phyloP scores from a whole-genome alignment of 2,113 vertebrate genomes.

The Gymnogyps californianus region DNA sequence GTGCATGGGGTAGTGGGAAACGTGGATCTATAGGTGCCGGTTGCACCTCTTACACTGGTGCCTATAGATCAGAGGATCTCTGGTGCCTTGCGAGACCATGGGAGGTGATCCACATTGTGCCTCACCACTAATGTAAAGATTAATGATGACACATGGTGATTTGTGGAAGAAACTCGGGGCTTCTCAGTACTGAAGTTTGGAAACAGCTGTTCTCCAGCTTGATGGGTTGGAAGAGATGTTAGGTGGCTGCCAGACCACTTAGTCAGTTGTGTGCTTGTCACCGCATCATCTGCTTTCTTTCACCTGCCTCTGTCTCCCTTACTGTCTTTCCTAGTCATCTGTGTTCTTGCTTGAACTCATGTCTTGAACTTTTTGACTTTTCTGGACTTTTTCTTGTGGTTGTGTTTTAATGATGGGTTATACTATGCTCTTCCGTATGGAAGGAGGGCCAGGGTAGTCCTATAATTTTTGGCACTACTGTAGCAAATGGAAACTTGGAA shows the following conservation, averaged over 20 bases:
- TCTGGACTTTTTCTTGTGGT: not conserved
- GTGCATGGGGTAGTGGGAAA: not conserved
- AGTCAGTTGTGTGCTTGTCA: not conserved
- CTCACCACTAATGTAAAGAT: rapidly evolving
- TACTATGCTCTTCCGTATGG: not conserved
- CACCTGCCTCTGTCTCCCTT: not conserved
- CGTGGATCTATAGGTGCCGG: rapidly evolving
- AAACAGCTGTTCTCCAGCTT: not conserved
- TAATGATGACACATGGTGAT: rapidly evolving
- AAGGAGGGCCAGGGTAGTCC: constrained; percentile 9
- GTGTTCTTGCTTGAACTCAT: not conserved
- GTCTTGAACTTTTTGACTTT: not conserved
- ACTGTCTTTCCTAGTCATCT: rapidly evolving
- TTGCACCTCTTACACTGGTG: not conserved
- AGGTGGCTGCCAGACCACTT: not conserved
- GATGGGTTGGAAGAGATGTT: not conserved
- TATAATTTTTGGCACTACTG: constrained; percentile 5
- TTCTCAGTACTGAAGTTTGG: not conserved
- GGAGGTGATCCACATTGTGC: not conserved
- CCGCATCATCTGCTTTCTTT: not conserved
- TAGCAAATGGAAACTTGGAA: constrained; percentile 17
- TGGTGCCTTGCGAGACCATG: not conserved
- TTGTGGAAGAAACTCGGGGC: rapidly evolving
- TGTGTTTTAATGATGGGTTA: not conserved
- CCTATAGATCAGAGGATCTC: not conserved